These are phyloP conservation scores for Mythimna pallens DNA, from an alignment of 2,888 invertebrate species.

Conservation along the genomic window DNA sequence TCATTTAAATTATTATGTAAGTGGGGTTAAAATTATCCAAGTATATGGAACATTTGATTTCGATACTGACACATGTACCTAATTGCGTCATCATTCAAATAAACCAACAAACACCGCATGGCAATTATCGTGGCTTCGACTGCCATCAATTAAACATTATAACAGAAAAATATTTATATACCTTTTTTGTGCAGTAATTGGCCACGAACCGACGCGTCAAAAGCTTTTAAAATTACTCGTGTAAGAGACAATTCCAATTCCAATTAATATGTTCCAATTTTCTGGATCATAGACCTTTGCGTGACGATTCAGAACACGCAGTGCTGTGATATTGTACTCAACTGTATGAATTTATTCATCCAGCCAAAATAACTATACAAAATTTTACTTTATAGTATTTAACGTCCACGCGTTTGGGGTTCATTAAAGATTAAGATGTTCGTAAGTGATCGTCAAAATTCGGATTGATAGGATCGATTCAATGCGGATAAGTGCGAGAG, in stretches of 20 bases:
- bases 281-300: constrained; percentile 10
- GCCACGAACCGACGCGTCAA: constrained; percentile 3
- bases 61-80: constrained; percentile 15
- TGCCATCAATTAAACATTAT: constrained; percentile 20
- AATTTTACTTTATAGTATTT: neutral
- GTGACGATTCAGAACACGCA: constrained; percentile 12
- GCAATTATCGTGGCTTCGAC: constrained; percentile 6
- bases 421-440: neutral
- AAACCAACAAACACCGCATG: constrained; percentile 13
- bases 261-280: constrained; percentile 28
- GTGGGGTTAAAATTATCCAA: constrained; percentile 10
- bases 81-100: constrained; percentile 48
- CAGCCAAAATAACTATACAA: neutral
- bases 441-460: constrained; percentile 25
- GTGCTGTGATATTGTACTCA: neutral
- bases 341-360: neutral
- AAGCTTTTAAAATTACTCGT: constrained; percentile 13
- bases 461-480: constrained; percentile 16
- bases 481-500: constrained; percentile 19
- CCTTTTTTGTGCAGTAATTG: constrained; percentile 28
- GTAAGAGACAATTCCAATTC: constrained; percentile 7
- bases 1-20: constrained; percentile 17
- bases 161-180: constrained; percentile 22
- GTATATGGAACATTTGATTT: constrained; percentile 37
- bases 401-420: neutral